Percentiles rank a stretch among this genome's conserved stretches.
phyloP scores from a whole-genome alignment of 2,113 vertebrate genomes.

The Aegithalos caudatus region DNA sequence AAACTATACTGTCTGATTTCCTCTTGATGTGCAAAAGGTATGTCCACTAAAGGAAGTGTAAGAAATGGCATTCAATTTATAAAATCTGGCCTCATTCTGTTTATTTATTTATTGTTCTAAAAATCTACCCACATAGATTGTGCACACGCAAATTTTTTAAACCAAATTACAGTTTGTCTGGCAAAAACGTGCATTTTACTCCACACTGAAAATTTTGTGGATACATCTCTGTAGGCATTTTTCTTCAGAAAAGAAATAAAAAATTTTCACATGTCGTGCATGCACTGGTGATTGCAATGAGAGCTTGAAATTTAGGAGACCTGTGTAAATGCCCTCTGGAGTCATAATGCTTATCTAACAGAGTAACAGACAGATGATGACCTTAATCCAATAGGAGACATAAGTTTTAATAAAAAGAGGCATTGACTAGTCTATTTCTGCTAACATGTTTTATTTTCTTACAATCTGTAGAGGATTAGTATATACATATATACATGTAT shows the following conservation, averaged over 20 bases:
- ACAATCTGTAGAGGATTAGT: background rate
- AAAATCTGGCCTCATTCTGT: background rate
- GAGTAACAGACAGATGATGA: background rate
- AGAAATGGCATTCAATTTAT: background rate
- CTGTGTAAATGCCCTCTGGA: background rate
- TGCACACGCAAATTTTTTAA: background rate
- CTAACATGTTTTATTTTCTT: background rate
- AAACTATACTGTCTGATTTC: background rate
- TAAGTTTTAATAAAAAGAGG: background rate
- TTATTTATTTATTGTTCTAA: background rate
- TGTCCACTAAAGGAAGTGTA: background rate
- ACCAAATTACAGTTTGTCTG: background rate
- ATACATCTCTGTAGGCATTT: background rate
- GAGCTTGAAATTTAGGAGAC: background rate
- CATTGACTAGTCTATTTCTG: background rate
- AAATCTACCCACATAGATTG: background rate
- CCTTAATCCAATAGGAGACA: background rate
- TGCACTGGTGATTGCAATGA: background rate
- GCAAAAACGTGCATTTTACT: background rate
- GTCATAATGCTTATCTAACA: background rate
- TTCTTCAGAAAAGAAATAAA: background rate
- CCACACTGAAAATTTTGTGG: background rate
- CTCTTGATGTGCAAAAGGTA: background rate
- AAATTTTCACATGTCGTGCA: background rate
- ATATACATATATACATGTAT: no score